Conservation (phyloP, 2,797 vertebrate genomes). For the Macrochelys suwanniensis region DNA sequence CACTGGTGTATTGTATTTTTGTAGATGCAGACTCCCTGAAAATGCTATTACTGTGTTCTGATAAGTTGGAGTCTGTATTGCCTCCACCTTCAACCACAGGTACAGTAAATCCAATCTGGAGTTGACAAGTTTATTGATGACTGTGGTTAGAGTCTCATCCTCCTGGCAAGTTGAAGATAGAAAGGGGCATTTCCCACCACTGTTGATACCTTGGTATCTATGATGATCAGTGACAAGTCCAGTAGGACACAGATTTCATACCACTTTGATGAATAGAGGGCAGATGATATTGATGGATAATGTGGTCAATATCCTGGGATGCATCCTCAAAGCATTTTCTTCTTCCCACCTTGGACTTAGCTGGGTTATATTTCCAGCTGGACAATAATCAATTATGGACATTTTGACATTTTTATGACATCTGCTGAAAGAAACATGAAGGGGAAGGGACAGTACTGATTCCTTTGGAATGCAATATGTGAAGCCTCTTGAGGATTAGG, state of each 20-base stretch:
- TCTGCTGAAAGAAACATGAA: too few relatives aligned
- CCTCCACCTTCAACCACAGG: not conserved
- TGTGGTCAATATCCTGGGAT: not conserved
- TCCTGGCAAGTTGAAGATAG: not conserved
- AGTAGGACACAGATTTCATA: not conserved
- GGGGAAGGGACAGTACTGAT: accelerated
- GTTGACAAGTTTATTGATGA: not conserved
- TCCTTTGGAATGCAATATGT: not conserved
- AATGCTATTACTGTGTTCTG: not conserved
- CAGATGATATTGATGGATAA: not conserved
- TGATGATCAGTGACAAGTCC: not conserved
- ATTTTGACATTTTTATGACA: not conserved
- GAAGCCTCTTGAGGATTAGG: not conserved
- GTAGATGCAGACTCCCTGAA: not conserved
- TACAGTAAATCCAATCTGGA: not conserved
- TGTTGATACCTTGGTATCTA: not conserved
- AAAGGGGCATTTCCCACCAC: not conserved
- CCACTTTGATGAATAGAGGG: not conserved
- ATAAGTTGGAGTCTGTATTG: not conserved
- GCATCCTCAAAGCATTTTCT: not conserved
- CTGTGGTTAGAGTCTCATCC: not conserved
- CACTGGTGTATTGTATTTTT: not conserved
- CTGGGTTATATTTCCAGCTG: not conserved
- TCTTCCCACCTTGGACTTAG: not conserved
- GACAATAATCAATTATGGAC: not conserved